Evolutionary conservation across 2,113 vertebrate genomes (phyloP), one percentile per base, ranked within the genome.

Genomic region (Scolopax mira): DNA sequence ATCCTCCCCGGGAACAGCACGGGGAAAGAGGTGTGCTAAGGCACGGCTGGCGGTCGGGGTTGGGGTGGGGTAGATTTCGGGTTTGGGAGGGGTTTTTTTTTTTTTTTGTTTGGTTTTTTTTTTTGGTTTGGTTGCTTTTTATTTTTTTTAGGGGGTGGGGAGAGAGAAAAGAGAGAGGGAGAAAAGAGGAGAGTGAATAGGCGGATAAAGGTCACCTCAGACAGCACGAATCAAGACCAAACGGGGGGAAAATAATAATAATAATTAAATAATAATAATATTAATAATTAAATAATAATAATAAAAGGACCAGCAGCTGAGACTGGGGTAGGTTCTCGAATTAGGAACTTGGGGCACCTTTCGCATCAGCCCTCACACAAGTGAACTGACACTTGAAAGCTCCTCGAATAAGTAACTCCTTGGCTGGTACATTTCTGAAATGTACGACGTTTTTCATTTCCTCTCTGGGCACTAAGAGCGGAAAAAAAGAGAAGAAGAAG

Each of bases 1-100:
- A 99, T 99, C 97, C 98, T 99, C 97, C 99, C 99, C n/a, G 93
- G 98, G 37, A 98, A 97, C 97, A 98, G 98, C 94, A 94, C 99
- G 60, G 99, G 99, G 97, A 99, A 99, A 98, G 99, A 99, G 98
- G 99, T 99, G 98, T 99, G 99, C 98, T 99, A 98, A 99, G 96
- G n/a, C 31, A 44, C 85, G 94, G 95, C 64, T 77, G 94, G 62
- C 67, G 42, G 12, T 33, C 73, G 61, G 79, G 82, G 7, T 22
- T 22, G 48, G 64, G 30, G 7, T 18, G 41, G 55, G 55, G 18
- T 17, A 17, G 44, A 46, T 46, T 46, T 33, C 27, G 27, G 52
- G 16, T 33, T 54, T 44, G 7, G 42, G 42, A 17, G 16, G 42
- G 42, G 17, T 18, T 44, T 31, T 31, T 31, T 33, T 31, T 31